Evolutionary conservation across 2,113 vertebrate species (phyloP).

Genomic region (Thymallus thymallus): DNA sequence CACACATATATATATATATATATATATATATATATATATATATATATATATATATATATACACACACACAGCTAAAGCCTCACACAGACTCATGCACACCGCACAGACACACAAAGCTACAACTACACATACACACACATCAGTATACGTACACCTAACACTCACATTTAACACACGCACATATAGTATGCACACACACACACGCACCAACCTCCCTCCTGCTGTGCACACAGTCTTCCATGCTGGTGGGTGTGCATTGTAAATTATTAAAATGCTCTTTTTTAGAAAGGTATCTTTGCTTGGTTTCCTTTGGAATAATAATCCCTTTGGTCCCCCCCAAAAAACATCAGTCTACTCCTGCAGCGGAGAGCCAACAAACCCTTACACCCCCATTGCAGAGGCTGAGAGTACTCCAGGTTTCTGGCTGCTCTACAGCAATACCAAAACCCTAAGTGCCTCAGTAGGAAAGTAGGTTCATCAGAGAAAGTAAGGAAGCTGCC

Average conservation of each 20-base stretch:
- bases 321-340: not conserved
- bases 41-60: too few species aligned
- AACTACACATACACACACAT: not conserved
- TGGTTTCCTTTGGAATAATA: not conserved
- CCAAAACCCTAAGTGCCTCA: not conserved
- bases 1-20: too few species aligned
- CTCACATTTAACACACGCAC: not conserved
- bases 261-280: constrained; percentile 9
- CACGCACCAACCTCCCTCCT: not conserved
- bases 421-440: not conserved
- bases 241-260: not conserved
- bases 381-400: not conserved
- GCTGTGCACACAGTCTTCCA: constrained; percentile 13
- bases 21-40: too few species aligned
- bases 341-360: not conserved
- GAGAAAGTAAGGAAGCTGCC: not conserved
- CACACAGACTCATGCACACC: not conserved
- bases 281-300: constrained; percentile 8
- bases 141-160: not conserved
- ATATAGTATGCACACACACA: not conserved
- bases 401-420: not conserved
- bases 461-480: not conserved
- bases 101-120: not conserved
- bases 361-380: not conserved
- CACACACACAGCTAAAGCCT: not conserved